Conservation (phyloP, 2,113 vertebrate species). For the Tetrao urogallus region DNA sequence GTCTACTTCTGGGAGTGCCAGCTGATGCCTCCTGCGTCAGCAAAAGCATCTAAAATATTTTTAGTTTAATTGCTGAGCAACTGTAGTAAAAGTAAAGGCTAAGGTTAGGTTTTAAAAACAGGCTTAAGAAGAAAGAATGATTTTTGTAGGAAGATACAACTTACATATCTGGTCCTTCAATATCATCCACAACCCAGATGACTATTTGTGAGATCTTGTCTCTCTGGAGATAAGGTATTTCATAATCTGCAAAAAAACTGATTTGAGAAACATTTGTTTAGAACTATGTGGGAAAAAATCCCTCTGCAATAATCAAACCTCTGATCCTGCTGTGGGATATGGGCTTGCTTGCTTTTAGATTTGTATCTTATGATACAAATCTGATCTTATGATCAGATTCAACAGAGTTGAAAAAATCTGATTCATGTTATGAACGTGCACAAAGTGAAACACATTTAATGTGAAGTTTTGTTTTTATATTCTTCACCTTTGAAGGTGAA, state of each 20-base stretch:
- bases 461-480: not conserved
- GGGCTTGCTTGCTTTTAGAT: not conserved
- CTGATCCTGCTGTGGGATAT: not conserved
- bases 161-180: slow-evolving; percentile 74
- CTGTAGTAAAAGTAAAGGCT: not conserved
- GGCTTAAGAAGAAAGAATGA: not conserved
- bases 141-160: not conserved
- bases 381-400: not conserved
- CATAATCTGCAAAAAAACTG: slow-evolving; percentile 82
- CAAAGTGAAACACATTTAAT: not conserved
- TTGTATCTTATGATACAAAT: not conserved
- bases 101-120: not conserved
- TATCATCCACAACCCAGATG: slow-evolving; percentile 82
- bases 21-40: not conserved
- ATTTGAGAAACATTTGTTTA: not conserved
- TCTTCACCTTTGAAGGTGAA: not conserved
- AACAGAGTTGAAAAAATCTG: not conserved
- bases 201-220: slow-evolving; percentile 72
- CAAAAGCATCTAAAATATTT: not conserved
- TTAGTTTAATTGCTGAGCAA: not conserved
- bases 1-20: not conserved
- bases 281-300: not conserved
- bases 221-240: slow-evolving; percentile 79
- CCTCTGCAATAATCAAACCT: not conserved
- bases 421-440: not conserved